Percentiles rank a stretch among this genome's conserved stretches.
These are phyloP conservation scores for Nymphicus hollandicus DNA, from an alignment of 2,113 vertebrate genomes.

Conservation along the genomic window DNA sequence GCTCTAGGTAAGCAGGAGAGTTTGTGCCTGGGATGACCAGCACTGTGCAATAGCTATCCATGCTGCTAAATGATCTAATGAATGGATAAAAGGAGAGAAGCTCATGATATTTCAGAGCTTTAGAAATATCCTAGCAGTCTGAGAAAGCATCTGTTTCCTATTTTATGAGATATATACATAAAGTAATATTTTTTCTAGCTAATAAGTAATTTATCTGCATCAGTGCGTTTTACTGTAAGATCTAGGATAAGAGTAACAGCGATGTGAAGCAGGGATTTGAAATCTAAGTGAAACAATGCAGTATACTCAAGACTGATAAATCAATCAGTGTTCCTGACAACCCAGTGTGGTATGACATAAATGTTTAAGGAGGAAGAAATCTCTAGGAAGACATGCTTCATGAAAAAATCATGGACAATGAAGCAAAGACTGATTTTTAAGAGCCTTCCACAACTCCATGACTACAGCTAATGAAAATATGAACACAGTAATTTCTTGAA, in stretches of 20 bases:
- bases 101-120: background rate
- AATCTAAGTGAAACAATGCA: background rate
- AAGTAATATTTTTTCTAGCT: background rate
- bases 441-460: background rate
- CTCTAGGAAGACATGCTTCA: background rate
- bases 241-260: background rate
- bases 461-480: background rate
- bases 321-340: background rate
- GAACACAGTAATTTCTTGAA: background rate
- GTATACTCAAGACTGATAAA: background rate
- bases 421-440: conserved; percentile 1
- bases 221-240: background rate
- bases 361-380: background rate
- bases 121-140: background rate
- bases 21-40: background rate
- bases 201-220: background rate
- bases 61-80: background rate
- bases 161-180: background rate
- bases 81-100: background rate
- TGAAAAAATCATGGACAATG: background rate
- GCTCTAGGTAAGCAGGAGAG: fast-evolving
- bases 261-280: background rate
- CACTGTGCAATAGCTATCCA: too few relatives aligned
- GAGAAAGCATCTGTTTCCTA: background rate
- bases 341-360: background rate